A percentile compares a stretch with the other conserved stretches of the same genome.
Conservation (phyloP, 1,140 invertebrate genomes). For the Drosophila pectinifera region DNA sequence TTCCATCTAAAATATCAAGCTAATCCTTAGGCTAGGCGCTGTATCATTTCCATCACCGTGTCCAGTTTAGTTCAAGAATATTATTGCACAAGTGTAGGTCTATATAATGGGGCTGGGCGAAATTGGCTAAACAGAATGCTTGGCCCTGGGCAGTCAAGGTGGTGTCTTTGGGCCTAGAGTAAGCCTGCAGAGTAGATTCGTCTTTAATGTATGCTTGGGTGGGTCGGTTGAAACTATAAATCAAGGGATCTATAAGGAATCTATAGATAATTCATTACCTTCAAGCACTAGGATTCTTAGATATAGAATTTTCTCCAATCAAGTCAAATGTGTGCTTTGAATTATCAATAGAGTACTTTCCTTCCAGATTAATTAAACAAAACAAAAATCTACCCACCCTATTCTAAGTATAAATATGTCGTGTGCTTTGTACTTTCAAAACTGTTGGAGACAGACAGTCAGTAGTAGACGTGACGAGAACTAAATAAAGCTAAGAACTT, state of each 20-base stretch:
- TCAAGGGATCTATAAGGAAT: not conserved
- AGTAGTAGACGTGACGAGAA: conserved; percentile 38
- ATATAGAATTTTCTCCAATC: no score
- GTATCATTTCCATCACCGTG: conserved; percentile 15
- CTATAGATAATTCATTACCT: not conserved
- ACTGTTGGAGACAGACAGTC: conserved; percentile 50
- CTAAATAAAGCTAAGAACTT: conserved; percentile 66
- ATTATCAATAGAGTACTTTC: not conserved
- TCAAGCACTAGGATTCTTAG: no score
- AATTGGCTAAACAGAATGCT: conserved; percentile 34
- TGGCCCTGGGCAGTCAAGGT: conserved; percentile 21
- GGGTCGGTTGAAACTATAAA: conserved; percentile 1
- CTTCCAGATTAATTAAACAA: not conserved
- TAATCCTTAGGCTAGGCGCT: conserved; percentile 39
- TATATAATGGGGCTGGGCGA: conserved; percentile 12
- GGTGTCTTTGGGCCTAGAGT: conserved; percentile 27
- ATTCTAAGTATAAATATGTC: conserved; percentile 23
- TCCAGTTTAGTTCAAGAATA: conserved; percentile 16
- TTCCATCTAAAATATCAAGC: conserved; percentile 65
- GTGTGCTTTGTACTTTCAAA: conserved; percentile 70
- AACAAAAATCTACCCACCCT: conserved; percentile 22
- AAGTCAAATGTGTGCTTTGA: not conserved
- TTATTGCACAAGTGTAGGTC: conserved; percentile 31
- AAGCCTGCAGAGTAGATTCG: not conserved
- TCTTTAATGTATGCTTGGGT: conserved; percentile 15